Base-by-base conservation (phyloP, 2,113 vertebrate species). In the Gobiocypris rarus region DNA sequence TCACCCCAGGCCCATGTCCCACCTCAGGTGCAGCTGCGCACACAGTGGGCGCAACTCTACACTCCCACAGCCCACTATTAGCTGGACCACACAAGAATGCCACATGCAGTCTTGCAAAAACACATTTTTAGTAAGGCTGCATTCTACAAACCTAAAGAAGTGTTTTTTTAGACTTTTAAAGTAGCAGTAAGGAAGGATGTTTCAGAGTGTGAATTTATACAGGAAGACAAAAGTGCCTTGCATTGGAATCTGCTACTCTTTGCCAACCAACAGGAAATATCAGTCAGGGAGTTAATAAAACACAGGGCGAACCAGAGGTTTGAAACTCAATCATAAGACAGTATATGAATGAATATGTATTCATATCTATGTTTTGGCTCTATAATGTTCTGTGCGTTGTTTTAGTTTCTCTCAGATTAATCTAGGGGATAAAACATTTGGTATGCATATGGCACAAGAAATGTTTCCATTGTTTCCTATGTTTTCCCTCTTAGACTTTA, bases 261-360 rank as follows among this genome's bases (percentile, higher is more conserved):
- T 82, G 67, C 83, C 83, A 83, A 41, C 69, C 80, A 69, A 75
- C 69, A 87, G 83, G 83, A 87, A 87, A 87, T 85, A 61, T 82
- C 48, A 87, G 75, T 83, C 79, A 85, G 28, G 26, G 65, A 58
- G 73, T 82, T 56, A 56, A 82, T 82, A 76, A 26, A 77, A 65
- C 61, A 52, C 54, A 54, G 34, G 58, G 38, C 34, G 65, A 48
- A 50, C 48, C 52, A 75, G 24, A 67, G 26, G 74, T 79, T n/a
- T 19, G 5, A 48, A 77, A 50, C 52, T 9, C 17, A 28, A 54
- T n/a, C 67, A 43, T 38, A 11, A 73, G n/a, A 48, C 14, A 67
- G 28, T 38, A 34, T 67, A 34, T 28, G 11, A 48, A 15, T 48
- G 45, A 75, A 75, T 52, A 26, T 9, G 7, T 48, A 28, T 48